A percentile compares a stretch with the other conserved stretches of the same genome.
These are phyloP conservation scores for Rattus rattus DNA, from an alignment of 2,113 vertebrate species.

Conservation along the genomic window DNA sequence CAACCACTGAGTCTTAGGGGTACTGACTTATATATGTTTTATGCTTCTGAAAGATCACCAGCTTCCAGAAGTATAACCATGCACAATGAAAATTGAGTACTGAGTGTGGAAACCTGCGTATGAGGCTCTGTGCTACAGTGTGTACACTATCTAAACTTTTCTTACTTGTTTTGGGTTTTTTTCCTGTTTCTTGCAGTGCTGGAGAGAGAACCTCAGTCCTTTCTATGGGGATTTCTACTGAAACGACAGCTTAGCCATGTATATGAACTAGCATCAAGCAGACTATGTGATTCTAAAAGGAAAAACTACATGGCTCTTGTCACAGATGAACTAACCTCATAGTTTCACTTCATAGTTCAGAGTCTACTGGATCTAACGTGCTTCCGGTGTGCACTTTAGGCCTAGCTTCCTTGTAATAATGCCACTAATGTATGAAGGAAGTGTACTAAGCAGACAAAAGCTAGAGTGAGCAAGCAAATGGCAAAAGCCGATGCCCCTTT, in stretches of 20 bases:
- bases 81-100: background rate
- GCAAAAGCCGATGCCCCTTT: background rate
- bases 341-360: background rate
- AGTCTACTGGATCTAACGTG: background rate
- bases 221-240: background rate
- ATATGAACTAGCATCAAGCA: background rate
- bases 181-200: background rate
- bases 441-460: background rate
- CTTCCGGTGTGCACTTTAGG: background rate
- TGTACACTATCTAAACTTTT: background rate
- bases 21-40: background rate
- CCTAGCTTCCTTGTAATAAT: conserved; percentile 28
- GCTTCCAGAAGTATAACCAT: background rate
- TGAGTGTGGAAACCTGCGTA: background rate
- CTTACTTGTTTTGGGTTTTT: background rate
- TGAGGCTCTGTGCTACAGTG: background rate
- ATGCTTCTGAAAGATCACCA: background rate
- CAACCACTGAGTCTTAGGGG: background rate
- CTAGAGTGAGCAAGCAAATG: background rate
- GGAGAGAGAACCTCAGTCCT: background rate
- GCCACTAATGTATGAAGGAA: background rate
- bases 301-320: background rate
- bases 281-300: background rate
- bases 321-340: background rate
- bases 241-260: background rate